phyloP scores from a whole-genome alignment of 2,888 invertebrate genomes.

The Ophioninae sp. region DNA sequence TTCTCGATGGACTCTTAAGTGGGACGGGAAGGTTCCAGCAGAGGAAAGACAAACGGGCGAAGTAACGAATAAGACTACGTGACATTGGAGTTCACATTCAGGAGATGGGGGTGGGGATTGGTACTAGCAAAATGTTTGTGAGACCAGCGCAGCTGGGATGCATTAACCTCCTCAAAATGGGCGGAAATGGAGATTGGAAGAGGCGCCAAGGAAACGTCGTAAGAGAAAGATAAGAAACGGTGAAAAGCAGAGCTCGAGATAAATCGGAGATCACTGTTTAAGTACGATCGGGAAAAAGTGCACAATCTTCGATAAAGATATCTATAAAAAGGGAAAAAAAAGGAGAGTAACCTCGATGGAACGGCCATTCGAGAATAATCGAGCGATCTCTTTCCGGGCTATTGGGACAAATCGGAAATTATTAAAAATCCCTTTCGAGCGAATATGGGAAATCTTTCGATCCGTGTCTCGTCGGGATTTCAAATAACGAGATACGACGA shows the following conservation, averaged over 20 bases:
- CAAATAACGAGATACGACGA: not conserved
- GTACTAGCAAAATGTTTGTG: constrained; percentile 43
- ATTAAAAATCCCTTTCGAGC: constrained; percentile 13
- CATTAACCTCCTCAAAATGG: constrained; percentile 45
- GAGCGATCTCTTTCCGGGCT: not conserved
- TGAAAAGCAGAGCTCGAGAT: constrained; percentile 39
- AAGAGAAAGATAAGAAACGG: constrained; percentile 49
- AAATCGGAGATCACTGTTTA: constrained; percentile 44
- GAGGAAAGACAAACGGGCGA: constrained; percentile 49
- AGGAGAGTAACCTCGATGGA: constrained; percentile 26
- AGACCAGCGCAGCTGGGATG: constrained; percentile 42
- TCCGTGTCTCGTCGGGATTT: not conserved
- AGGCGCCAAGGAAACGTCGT: constrained; percentile 49
- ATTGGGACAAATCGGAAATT: constrained; percentile 1
- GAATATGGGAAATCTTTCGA: not conserved
- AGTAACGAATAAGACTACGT: constrained; percentile 36
- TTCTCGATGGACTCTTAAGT: constrained; percentile 33
- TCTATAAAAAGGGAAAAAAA: not conserved
- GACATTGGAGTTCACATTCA: constrained; percentile 42
- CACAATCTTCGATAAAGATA: not conserved
- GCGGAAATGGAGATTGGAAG: constrained; percentile 49
- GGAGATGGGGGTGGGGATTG: not conserved
- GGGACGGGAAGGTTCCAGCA: constrained; percentile 29
- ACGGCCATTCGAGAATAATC: not conserved
- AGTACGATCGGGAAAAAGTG: not conserved